Evolutionary conservation across 2,797 vertebrate genomes (phyloP).

Genomic region (Psittacula echo): DNA sequence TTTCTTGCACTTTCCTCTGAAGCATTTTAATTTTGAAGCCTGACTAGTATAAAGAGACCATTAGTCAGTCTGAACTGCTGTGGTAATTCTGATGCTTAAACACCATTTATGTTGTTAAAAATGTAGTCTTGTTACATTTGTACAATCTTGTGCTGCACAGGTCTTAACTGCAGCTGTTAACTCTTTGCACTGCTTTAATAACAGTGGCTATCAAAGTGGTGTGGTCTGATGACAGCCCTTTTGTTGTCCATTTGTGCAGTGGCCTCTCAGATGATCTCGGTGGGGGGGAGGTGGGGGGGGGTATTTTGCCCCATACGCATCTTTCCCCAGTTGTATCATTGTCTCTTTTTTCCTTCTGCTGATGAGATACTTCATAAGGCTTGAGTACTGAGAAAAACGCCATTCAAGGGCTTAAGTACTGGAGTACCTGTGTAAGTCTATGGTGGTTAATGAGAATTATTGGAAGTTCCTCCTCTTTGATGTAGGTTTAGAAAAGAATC

Average conservation of each 20-base stretch:
- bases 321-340: accelerated
- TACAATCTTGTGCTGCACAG: no score
- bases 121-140: accelerated
- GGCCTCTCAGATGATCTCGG: not conserved
- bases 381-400: not conserved
- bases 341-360: not conserved
- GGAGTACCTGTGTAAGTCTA: not conserved
- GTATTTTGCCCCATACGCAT: not conserved
- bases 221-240: not conserved
- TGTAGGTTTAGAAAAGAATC: constrained; percentile 34
- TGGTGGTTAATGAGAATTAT: constrained; percentile 1
- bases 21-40: not conserved
- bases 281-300: no score
- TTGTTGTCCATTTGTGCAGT: not conserved
- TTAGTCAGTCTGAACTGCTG: not conserved
- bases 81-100: not conserved
- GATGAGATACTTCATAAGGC: not conserved
- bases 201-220: accelerated
- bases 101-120: not conserved
- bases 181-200: not conserved
- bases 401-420: not conserved
- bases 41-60: not conserved
- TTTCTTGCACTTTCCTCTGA: not conserved
- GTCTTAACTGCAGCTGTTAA: not conserved
- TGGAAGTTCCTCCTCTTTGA: constrained; percentile 49